Base-by-base conservation (phyloP, 2,797 vertebrate species). In the Naso thynnoides region DNA sequence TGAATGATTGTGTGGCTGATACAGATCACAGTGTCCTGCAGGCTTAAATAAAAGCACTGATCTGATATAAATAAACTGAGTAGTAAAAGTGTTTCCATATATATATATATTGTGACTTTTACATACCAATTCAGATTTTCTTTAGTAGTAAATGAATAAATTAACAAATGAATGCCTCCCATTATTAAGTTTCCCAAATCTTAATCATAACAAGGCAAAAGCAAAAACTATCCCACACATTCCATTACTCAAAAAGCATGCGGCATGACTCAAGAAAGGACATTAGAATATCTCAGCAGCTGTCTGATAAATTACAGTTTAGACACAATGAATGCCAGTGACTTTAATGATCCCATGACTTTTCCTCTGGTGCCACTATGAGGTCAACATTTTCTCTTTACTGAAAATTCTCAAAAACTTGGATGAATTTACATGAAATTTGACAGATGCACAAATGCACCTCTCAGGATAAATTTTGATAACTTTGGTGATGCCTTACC, bases 1-100 rank as follows among this genome's bases (percentile, higher is more conserved):
- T 24, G 6, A 66, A 55, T 39, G 11, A 68, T 31, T 42, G 60
- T 76, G 55, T 29, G 19, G 24, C 6, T 55, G 42, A 48, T 18
- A 47, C 39, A 19, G 24, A 57, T 62, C 23, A 8, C 15, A 15
- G 45, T 57, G 41, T 26, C 26, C 62, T 13, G 42, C 0, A 0
- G 58, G 31, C 14, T 24, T 8, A 9, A 41, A 48, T n/a, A 55
- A 14, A 75, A 23, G 39, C 50, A 36, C n/a, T 45, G 50, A 59
- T 39, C 5, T 23, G 9, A 2, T 16, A 2, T 42, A 48, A 77
- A 53, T 67, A 24, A 24, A 36, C 10, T 4, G n/a, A 56, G 8
- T 56, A 27, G 53, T 36, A 7, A 39, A n/a, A 56, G 21, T 27
- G 33, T 10, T 33, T 33, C 10, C 10, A 8, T 7, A 33, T 10